phyloP scores from a whole-genome alignment of 2,797 vertebrate genomes.

The Tapirus indicus region DNA sequence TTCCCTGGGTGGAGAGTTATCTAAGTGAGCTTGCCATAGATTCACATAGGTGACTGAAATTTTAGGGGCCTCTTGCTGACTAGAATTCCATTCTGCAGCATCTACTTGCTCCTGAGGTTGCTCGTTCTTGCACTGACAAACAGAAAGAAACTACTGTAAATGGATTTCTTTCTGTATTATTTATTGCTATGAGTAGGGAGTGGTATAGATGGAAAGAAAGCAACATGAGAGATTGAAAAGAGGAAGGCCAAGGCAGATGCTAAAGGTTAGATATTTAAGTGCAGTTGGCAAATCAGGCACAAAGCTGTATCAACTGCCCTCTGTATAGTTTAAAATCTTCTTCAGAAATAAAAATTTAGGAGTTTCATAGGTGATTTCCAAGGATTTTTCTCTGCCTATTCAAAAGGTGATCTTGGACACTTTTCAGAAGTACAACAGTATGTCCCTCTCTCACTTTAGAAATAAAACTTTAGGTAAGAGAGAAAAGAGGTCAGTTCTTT shows the following conservation, averaged over 20 bases:
- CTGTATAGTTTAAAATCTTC: not conserved
- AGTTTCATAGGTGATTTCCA: not conserved
- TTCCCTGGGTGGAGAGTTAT: not conserved
- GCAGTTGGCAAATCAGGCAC: not conserved
- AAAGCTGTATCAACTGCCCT: not conserved
- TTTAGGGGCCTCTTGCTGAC: not conserved
- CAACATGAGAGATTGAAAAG: not conserved
- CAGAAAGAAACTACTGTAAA: not conserved
- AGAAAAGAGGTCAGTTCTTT: not conserved
- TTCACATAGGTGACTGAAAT: not conserved
- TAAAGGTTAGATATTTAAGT: not conserved
- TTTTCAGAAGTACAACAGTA: not conserved
- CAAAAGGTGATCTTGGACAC: not conserved
- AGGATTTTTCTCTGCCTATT: not conserved
- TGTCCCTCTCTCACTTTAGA: not conserved
- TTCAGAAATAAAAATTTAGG: not conserved
- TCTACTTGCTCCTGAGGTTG: not conserved
- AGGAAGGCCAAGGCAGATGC: not conserved
- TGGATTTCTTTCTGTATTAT: not conserved
- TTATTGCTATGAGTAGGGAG: not conserved
- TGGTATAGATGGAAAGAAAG: not conserved
- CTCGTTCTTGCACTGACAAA: not conserved
- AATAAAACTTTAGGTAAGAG: not conserved
- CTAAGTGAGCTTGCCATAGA: fast-evolving
- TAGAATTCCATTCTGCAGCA: not conserved